A percentile compares a stretch with the other conserved stretches of the same genome.
These are phyloP conservation scores for Chouioia cunea DNA, from an alignment of 2,888 invertebrate genomes.

Conservation along the genomic window DNA sequence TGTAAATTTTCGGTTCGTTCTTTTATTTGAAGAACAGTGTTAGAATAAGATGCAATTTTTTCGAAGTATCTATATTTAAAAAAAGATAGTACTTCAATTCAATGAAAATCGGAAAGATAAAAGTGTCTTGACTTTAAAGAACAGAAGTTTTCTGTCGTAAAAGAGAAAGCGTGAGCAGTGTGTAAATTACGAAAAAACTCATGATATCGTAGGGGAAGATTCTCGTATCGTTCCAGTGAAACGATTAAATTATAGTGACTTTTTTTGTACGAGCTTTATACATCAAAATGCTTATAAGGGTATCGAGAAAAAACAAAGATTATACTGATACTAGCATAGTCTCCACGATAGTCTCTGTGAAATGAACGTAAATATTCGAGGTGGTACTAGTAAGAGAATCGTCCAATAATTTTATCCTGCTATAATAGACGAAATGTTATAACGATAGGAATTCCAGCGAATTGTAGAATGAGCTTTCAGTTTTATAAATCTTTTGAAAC, in stretches of 20 bases:
- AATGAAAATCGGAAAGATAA: too few species aligned
- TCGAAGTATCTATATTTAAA: too few species aligned
- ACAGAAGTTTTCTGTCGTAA: slow-evolving; percentile 9
- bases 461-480: slow-evolving; percentile 12
- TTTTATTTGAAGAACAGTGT: too few species aligned
- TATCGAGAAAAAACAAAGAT: too few species aligned
- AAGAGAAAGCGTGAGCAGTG: background rate
- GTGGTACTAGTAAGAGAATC: slow-evolving; percentile 39
- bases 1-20: too few species aligned
- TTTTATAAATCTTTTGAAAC: slow-evolving; percentile 7
- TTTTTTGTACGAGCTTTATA: slow-evolving; percentile 37
- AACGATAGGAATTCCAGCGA: background rate
- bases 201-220: slow-evolving; percentile 31
- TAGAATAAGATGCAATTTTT: too few species aligned
- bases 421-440: slow-evolving; percentile 15
- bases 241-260: slow-evolving; percentile 16
- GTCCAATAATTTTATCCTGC: slow-evolving; percentile 26
- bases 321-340: too few species aligned
- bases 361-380: slow-evolving; percentile 19
- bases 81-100: too few species aligned
- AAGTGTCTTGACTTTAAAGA: background rate
- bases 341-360: too few species aligned
- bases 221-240: slow-evolving; percentile 11
- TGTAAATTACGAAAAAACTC: slow-evolving; percentile 16
- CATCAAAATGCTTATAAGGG: slow-evolving; percentile 28